Base-by-base conservation (phyloP, 2,888 invertebrate genomes). In the Drosophila subquinaria region DNA sequence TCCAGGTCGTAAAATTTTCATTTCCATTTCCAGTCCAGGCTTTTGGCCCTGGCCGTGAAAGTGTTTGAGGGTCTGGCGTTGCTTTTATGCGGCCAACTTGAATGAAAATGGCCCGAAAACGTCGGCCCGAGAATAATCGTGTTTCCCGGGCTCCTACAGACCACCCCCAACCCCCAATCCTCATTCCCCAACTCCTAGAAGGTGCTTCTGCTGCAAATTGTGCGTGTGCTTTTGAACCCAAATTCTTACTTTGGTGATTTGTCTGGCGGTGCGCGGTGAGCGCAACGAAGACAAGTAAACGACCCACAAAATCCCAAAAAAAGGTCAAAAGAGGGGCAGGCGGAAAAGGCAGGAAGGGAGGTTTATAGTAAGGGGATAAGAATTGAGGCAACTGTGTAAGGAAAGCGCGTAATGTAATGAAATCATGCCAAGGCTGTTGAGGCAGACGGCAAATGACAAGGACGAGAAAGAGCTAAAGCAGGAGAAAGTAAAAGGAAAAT, bases 381-480 rank as follows among this genome's bases (percentile, higher is more conserved):
- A 15, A n/a, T 30, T 40, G n/a, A 11, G 20, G 38, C 36, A 51
- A 45, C 56, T 52, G 40, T 5, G 61, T 20, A 10, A 60, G 79
- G 53, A 67, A 68, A 71, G 72, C 56, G 76, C 62, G 70, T 76
- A 77, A 84, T 74, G 81, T 76, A 89, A 89, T 81, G 77, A 88
- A 89, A 84, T 88, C 89, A 89, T 88, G 89, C 89, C 84, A 85
- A 89, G 89, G 88, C 84, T 85, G 84, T 76, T 75, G 27, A 35
- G 48, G 43, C 65, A 65, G 63, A 78, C 75, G 57, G 38, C 40
- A 48, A 60, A 40, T 38, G 47, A 17, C 47, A 59, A 59, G 59
- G 59, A 48, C 45, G 45, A 48, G 45, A 47, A 17, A 13, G 27
- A 30, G 27, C 27, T 13, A 2, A 20, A 13, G 51, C 20, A 8